Evolutionary conservation across 2,113 vertebrate species (phyloP), one percentile per base, ranked within the genome.

Genomic region (Equus przewalskii): DNA sequence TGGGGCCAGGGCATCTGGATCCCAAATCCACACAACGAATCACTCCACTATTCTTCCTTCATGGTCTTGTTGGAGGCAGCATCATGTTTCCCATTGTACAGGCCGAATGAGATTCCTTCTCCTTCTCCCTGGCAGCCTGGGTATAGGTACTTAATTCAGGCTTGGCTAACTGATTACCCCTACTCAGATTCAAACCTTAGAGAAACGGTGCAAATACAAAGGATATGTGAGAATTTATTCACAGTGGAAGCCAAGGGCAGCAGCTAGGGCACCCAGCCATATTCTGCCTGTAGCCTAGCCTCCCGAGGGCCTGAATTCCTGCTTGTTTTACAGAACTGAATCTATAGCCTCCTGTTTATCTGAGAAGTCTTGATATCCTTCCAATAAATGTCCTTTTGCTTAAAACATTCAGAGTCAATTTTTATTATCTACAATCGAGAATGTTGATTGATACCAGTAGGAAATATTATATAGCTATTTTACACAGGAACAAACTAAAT

Each of bases 371-470:
- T 56, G 7, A 46, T 36, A 36, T 13, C 6, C 26, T 83, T 87
- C 67, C 5, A 54, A 73, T 73, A 93, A 93, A 58, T 8, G 12
- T 19, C 9, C 13, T 94, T 79, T 60, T 36, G 41, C 30, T 91
- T 75, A 93, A 93, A 85, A 83, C n/a, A 49, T 22, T 11, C 41
- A 80, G 14, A 60, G 9, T 93, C 26, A n/a, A 88, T 70, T 80
- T 95, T 88, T 95, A 70, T 91, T 62, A 79, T 33, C 49, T 93
- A n/a, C 3, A 75, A 44, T 14, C 7, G 95, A 85, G 36, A 85
- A 90, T 28, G 14, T 46, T 92, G 88, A 82, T 54, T 4, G 0
- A 89, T 10, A 86, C 3, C 24, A 41, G 9, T 51, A 67, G 46
- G 4, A 95, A 49, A 76, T 73, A 49, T 18, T 89, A 95, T 70